Evolutionary conservation across 2,888 invertebrate genomes (phyloP).

Genomic region (Tenthredo scrophulariae): DNA sequence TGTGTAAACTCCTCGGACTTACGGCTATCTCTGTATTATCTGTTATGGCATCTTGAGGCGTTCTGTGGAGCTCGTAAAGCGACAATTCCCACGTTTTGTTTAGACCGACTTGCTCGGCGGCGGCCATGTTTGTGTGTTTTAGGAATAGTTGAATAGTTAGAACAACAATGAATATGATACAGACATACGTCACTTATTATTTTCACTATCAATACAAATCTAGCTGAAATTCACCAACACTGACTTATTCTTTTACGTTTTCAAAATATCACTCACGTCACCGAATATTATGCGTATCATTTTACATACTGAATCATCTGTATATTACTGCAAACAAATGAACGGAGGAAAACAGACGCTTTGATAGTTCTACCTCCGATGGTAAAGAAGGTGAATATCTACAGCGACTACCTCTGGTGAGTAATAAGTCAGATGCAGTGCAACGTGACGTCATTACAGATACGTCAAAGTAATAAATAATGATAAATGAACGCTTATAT

Average conservation of each 20-base stretch:
- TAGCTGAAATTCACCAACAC: not conserved
- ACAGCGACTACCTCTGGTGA: not conserved
- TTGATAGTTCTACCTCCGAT: not conserved
- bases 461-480: not conserved
- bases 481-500: not conserved
- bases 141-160: not conserved
- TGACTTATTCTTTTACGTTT: not conserved
- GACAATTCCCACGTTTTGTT: slow-evolving; percentile 98
- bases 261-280: not conserved
- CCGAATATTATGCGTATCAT: not conserved
- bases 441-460: not conserved
- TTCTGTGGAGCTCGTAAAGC: slow-evolving; percentile 95
- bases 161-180: not conserved
- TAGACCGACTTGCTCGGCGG: slow-evolving; percentile 88
- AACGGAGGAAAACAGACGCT: not conserved
- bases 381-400: not conserved
- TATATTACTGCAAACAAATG: not conserved
- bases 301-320: not conserved
- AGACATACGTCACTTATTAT: not conserved
- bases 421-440: not conserved
- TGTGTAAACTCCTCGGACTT: slow-evolving; percentile 95
- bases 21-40: slow-evolving; percentile 97
- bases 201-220: not conserved
- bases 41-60: slow-evolving; percentile 97
- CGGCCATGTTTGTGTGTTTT: slow-evolving; percentile 80